Conservation (phyloP, 2,888 invertebrate species). For the Iphiclides podalirius region DNA sequence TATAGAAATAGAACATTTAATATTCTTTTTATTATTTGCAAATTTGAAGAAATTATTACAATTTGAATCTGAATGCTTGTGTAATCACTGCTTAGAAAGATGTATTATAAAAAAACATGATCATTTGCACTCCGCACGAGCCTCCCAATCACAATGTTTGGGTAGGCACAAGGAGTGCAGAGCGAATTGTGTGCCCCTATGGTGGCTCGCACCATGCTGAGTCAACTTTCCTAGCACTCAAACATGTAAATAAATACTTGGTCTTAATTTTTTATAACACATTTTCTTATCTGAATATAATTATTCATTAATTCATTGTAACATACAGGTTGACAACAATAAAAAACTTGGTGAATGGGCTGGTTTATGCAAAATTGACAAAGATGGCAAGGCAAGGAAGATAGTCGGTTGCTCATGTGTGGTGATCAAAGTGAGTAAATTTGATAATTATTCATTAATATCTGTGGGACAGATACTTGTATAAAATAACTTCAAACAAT, state of each 20-base stretch:
- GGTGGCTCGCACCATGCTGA: conserved; percentile 61
- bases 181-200: conserved; percentile 69
- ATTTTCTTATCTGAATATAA: no score
- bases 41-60: no score
- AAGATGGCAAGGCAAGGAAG: conserved; percentile 99
- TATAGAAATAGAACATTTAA: no score
- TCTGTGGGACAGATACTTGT: no score
- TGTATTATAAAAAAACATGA: no score
- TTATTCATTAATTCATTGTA: no score
- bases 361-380: conserved; percentile 99
- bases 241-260: conserved; percentile 39
- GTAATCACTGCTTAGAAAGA: no score
- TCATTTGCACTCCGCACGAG: conserved; percentile 74
- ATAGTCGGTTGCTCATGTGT: conserved; percentile 99
- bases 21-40: no score
- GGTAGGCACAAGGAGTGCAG: conserved; percentile 56
- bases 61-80: no score
- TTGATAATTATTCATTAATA: no score
- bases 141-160: conserved; percentile 40
- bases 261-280: no score
- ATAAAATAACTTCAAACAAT: no score
- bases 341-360: conserved; percentile 99
- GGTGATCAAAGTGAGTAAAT: conserved; percentile 90
- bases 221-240: conserved; percentile 75
- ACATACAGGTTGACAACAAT: conserved; percentile 92